A percentile compares a stretch with the other conserved stretches of the same genome.
These are phyloP conservation scores for Thereva unica DNA, from an alignment of 2,888 invertebrate genomes.

Conservation along the genomic window DNA sequence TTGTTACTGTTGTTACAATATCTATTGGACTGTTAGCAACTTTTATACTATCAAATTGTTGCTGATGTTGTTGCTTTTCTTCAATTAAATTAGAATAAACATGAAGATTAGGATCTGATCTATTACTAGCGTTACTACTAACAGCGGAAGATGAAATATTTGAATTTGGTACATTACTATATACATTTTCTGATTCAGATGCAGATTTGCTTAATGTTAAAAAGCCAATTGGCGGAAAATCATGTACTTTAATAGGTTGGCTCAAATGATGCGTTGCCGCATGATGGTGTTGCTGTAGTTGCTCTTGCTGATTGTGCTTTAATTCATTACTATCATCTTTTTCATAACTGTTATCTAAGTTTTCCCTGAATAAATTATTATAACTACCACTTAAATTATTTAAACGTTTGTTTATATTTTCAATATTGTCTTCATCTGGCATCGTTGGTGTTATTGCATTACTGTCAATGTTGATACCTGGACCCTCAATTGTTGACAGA, in stretches of 20 bases:
- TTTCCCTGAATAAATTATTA: slow-evolving; percentile 56
- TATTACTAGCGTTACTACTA: slow-evolving; percentile 41
- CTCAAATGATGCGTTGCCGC: not conserved
- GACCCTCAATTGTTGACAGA: slow-evolving; percentile 59
- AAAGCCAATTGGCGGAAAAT: slow-evolving; percentile 23
- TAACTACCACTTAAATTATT: slow-evolving; percentile 56
- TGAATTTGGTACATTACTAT: slow-evolving; percentile 55
- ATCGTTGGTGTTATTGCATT: slow-evolving; percentile 23
- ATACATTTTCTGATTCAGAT: slow-evolving; percentile 56
- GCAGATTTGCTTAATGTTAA: slow-evolving; percentile 46
- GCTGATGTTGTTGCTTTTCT: slow-evolving; percentile 45
- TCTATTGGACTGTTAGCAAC: slow-evolving; percentile 14
- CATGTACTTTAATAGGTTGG: slow-evolving; percentile 19
- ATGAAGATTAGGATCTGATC: slow-evolving; percentile 52
- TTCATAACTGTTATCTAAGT: slow-evolving; percentile 47
- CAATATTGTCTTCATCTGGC: slow-evolving; percentile 54
- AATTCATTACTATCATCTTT: slow-evolving; percentile 32
- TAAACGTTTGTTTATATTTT: slow-evolving; percentile 47
- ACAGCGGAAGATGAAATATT: slow-evolving; percentile 33
- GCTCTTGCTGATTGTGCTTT: slow-evolving; percentile 19
- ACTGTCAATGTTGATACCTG: slow-evolving; percentile 43
- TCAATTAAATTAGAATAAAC: slow-evolving; percentile 58
- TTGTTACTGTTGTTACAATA: slow-evolving; percentile 6
- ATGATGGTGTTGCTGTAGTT: not conserved
- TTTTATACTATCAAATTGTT: slow-evolving; percentile 1